These are phyloP conservation scores for Callipepla squamata DNA, from an alignment of 2,113 vertebrate genomes.

Conservation along the genomic window DNA sequence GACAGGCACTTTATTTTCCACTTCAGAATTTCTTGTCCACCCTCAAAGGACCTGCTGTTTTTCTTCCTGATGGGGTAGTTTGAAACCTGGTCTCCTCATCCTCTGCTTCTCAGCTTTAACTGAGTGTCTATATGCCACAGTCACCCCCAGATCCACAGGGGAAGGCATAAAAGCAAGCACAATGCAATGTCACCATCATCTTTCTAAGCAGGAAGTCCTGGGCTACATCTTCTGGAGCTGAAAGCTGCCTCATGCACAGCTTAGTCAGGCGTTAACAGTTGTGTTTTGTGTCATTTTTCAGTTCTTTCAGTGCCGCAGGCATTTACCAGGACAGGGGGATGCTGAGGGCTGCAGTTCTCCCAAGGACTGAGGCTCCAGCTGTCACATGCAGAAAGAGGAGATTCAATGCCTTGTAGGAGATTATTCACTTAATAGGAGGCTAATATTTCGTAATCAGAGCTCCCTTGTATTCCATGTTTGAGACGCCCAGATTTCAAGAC, in stretches of 20 bases:
- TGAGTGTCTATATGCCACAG: not conserved
- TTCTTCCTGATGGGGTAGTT: not conserved
- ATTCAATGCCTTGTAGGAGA: not conserved
- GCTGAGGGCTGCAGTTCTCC: not conserved
- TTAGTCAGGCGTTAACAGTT: not conserved
- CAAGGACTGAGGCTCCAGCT: not conserved
- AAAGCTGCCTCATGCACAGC: not conserved
- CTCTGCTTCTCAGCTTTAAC: not conserved
- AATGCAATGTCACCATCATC: not conserved
- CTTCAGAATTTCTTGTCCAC: not conserved
- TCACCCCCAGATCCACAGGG: not conserved
- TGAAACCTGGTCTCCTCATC: not conserved
- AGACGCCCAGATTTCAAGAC: not conserved
- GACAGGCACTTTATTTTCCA: not conserved
- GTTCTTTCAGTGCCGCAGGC: not conserved
- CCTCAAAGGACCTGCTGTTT: not conserved
- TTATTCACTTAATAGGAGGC: not conserved
- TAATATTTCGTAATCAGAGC: not conserved
- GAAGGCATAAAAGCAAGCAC: not conserved
- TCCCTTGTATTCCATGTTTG: accelerated
- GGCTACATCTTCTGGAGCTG: not conserved
- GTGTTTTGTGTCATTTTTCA: not conserved
- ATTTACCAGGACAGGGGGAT: not conserved
- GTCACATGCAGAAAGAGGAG: not conserved
- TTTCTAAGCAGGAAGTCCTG: not conserved